A percentile compares a stretch with the other conserved stretches of the same genome.
These are phyloP conservation scores for Phataginus tetradactyla DNA, from an alignment of 2,797 vertebrate genomes.

Conservation along the genomic window DNA sequence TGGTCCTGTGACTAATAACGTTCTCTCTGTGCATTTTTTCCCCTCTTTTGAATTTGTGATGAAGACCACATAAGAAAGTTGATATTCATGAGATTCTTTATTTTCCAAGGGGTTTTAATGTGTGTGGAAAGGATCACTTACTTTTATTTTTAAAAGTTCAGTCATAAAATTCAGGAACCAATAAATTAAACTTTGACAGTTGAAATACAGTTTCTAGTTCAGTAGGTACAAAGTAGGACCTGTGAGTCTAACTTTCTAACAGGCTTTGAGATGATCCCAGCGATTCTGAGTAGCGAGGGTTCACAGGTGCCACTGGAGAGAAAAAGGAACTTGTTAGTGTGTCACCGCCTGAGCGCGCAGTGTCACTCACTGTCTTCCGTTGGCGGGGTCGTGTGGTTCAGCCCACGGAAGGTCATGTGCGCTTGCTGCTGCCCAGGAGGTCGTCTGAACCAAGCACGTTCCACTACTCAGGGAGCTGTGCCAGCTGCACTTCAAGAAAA, in stretches of 20 bases:
- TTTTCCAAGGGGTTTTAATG: not conserved
- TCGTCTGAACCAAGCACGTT: conserved; percentile 9
- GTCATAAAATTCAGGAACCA: not conserved
- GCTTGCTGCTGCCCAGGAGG: conserved; percentile 19
- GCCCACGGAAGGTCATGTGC: not conserved
- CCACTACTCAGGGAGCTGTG: not conserved
- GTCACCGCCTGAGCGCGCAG: not conserved
- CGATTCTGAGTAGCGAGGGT: not conserved
- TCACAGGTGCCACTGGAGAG: not conserved
- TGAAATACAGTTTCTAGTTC: not conserved
- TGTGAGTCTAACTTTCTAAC: not conserved
- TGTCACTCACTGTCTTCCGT: not conserved
- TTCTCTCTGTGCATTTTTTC: not conserved
- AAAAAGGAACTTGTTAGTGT: not conserved
- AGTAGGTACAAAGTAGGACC: not conserved
- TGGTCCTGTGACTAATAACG: not conserved
- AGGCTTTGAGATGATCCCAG: not conserved
- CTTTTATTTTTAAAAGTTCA: conserved; percentile 16
- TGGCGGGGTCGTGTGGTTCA: not conserved
- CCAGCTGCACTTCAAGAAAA: not conserved
- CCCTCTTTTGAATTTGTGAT: not conserved
- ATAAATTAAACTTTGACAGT: not conserved
- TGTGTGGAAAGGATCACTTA: not conserved
- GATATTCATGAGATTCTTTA: not conserved
- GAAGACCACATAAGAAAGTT: not conserved